These are phyloP conservation scores for Gracilinanus agilis DNA, from an alignment of 2,113 vertebrate species.

Conservation along the genomic window DNA sequence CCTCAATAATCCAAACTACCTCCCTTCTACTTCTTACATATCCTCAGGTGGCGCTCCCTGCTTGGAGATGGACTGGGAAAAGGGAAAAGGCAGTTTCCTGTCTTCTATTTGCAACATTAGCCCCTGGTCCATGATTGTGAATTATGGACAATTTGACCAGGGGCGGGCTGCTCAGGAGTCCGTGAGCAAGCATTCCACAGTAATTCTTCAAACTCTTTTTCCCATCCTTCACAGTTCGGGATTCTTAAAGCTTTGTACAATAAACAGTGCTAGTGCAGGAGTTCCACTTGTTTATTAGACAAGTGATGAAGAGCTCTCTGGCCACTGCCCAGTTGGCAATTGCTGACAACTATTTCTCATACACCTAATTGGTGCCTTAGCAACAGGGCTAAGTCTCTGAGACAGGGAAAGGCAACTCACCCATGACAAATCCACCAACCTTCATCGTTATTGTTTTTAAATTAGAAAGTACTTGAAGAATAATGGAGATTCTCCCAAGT, in stretches of 20 bases:
- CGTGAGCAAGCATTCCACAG: not conserved
- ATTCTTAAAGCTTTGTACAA: conserved; percentile 9
- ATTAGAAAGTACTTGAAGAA: conserved; percentile 73
- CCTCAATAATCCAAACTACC: not conserved
- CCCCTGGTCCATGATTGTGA: conserved; percentile 4
- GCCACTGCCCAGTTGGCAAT: conserved; percentile 48
- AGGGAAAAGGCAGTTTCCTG: not conserved
- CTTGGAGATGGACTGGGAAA: not conserved
- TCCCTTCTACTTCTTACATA: no score
- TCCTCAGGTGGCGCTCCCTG: not conserved
- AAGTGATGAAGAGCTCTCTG: conserved; percentile 46
- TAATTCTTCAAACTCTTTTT: not conserved
- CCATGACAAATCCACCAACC: conserved; percentile 56
- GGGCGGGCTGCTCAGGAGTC: not conserved
- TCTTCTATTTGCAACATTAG: not conserved
- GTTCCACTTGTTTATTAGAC: conserved; percentile 47
- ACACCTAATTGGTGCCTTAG: conserved; percentile 39
- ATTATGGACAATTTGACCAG: not conserved
- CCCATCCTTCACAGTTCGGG: not conserved
- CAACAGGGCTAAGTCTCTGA: conserved; percentile 4
- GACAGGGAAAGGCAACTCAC: not conserved
- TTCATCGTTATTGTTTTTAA: conserved; percentile 63
- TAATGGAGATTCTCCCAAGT: conserved; percentile 67
- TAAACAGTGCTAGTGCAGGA: conserved; percentile 22
- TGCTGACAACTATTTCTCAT: conserved; percentile 29